Conservation (phyloP, 2,797 vertebrate genomes). For the Phyllotis vaccarum region DNA sequence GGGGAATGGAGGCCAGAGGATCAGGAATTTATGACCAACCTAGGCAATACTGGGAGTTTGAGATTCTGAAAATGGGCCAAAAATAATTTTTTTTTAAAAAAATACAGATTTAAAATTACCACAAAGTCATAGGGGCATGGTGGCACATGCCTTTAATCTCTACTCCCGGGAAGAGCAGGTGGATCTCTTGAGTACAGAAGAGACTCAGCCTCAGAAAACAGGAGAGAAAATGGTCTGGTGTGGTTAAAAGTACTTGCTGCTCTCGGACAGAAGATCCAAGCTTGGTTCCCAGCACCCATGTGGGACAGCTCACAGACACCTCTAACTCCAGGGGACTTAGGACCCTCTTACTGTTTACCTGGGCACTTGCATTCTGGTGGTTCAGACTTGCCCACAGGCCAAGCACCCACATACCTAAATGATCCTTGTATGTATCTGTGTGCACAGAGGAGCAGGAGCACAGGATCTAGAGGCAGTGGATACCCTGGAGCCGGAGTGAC, state of each 20-base stretch:
- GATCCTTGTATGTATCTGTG: background rate
- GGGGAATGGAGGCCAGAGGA: background rate
- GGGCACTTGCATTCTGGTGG: background rate
- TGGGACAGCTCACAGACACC: background rate
- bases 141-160: background rate
- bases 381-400: background rate
- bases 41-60: background rate
- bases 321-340: too few relatives aligned
- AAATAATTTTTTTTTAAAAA: background rate
- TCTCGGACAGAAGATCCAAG: background rate
- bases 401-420: background rate
- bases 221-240: background rate
- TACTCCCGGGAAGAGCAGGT: background rate
- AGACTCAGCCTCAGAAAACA: background rate
- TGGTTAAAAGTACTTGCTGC: background rate
- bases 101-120: background rate
- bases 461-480: background rate
- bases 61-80: background rate
- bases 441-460: background rate
- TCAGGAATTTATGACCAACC: background rate
- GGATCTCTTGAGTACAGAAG: background rate
- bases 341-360: background rate
- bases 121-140: background rate
- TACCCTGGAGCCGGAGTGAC: background rate
- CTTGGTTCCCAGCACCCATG: background rate